phyloP scores from a whole-genome alignment of 2,113 vertebrate genomes.

The Mormoops blainvillei region DNA sequence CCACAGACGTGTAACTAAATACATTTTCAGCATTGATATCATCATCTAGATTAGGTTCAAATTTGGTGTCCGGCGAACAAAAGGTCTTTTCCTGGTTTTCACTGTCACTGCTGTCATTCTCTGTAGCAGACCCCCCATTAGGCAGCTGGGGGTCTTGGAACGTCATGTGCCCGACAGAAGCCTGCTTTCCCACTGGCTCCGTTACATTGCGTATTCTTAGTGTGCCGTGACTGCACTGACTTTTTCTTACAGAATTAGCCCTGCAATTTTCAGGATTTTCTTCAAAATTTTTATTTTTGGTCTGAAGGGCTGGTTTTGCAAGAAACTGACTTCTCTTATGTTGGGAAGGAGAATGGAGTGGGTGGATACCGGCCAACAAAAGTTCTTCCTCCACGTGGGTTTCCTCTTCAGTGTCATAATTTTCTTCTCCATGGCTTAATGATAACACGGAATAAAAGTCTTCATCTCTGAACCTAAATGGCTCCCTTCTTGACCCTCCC shows the following conservation, averaged over 20 bases:
- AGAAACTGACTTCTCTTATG: slow-evolving; percentile 14
- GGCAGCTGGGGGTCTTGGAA: not conserved
- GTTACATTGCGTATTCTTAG: not conserved
- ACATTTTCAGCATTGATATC: not conserved
- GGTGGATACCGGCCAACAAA: not conserved
- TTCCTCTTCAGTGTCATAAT: not conserved
- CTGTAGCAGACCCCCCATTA: not conserved
- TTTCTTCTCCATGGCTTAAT: not conserved
- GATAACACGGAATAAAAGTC: slow-evolving; percentile 51
- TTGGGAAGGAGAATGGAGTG: not conserved
- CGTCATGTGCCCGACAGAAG: not conserved
- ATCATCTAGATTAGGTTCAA: not conserved
- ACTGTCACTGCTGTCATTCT: not conserved
- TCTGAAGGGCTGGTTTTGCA: not conserved
- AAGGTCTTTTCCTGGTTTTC: not conserved
- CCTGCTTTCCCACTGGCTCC: not conserved
- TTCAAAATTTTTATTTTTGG: not conserved
- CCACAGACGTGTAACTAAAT: not conserved
- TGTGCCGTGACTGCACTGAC: not conserved
- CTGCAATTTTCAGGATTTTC: not conserved
- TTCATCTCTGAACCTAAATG: slow-evolving; percentile 40
- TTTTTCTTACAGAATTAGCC: not conserved
- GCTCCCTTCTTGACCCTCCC: not conserved
- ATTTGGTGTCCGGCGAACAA: not conserved
- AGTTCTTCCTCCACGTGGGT: slow-evolving; percentile 23